Evolutionary conservation across 2,888 invertebrate species (phyloP), one percentile per base, ranked within the genome.

Genomic region (Machimus rusticus): DNA sequence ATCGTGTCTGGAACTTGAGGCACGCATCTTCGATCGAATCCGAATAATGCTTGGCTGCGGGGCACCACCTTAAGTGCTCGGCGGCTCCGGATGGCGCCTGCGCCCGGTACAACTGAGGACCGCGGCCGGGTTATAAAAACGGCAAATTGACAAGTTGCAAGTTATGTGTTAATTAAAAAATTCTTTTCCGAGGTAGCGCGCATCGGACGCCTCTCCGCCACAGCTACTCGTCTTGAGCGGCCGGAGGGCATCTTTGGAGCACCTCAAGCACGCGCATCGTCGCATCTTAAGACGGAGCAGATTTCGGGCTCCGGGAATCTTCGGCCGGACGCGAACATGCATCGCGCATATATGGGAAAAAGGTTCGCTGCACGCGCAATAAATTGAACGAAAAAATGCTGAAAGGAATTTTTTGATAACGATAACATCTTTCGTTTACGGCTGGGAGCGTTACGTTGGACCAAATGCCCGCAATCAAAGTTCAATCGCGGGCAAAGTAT

Each of bases 161-260:
- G 86, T 87, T 88, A 88, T 88, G 88, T 88, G 87, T 88, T 85
- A 87, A 88, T 88, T 88, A 88, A 88, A 88, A 88, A 88, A 87
- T 88, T 87, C 87, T 84, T 88, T 16, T 5, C 66, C 23, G 23
- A 23, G 66, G 66, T 66, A 66, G 28, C n/a, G 28, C n/a, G 23
- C 43, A 19, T 16, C 78, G 43, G 37, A 76, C 34, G 79, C 31
- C 55, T 28, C 55, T n/a, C 19, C 34, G 5, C 12, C 5, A 5
- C 46, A 81, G 81, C 81, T 81, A 81, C 81, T 55, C 28, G 81
- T 81, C 81, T 81, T 81, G 39, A 34, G 34, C 79, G 12, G 6
- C 43, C 46, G 37, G n/a, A 19, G 66, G 66, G 66, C 66, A 66
- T 66, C 66, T 51, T 19, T 76, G 16, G n/a, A 34, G 31, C 51